These are phyloP conservation scores for Ernsta delagoae DNA, from an alignment of 2,888 invertebrate genomes.

Conservation along the genomic window DNA sequence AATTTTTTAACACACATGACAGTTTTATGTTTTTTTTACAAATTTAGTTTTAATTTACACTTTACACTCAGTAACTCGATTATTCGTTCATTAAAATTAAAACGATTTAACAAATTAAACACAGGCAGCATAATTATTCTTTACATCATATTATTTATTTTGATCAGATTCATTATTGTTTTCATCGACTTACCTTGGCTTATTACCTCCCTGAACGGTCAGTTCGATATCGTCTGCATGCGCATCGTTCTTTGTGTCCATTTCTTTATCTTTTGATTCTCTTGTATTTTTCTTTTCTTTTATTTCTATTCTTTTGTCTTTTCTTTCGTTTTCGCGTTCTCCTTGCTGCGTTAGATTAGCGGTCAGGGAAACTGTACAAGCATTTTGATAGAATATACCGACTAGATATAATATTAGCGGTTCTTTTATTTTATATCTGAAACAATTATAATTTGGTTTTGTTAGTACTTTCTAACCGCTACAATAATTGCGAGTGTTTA, in stretches of 20 bases:
- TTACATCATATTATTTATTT: too few relatives aligned
- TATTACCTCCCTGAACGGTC: conserved; percentile 72
- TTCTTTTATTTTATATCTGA: conserved; percentile 55
- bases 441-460: conserved; percentile 48
- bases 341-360: conserved; percentile 44
- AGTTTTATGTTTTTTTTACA: too few relatives aligned
- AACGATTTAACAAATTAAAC: too few relatives aligned
- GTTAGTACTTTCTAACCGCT: too few relatives aligned
- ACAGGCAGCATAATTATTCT: too few relatives aligned
- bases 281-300: conserved; percentile 43
- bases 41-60: too few relatives aligned
- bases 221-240: conserved; percentile 75
- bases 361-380: conserved; percentile 65
- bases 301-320: conserved; percentile 41
- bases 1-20: too few relatives aligned
- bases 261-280: conserved; percentile 50
- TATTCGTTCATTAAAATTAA: too few relatives aligned
- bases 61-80: too few relatives aligned
- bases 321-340: conserved; percentile 44
- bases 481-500: too few relatives aligned
- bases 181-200: conserved; percentile 58
- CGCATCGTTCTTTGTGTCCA: conserved; percentile 72
- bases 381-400: conserved; percentile 69
- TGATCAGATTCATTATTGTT: not conserved
- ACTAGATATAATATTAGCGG: conserved; percentile 60